These are phyloP conservation scores for Sipha flava DNA, from an alignment of 1,140 invertebrate genomes.

Conservation along the genomic window DNA sequence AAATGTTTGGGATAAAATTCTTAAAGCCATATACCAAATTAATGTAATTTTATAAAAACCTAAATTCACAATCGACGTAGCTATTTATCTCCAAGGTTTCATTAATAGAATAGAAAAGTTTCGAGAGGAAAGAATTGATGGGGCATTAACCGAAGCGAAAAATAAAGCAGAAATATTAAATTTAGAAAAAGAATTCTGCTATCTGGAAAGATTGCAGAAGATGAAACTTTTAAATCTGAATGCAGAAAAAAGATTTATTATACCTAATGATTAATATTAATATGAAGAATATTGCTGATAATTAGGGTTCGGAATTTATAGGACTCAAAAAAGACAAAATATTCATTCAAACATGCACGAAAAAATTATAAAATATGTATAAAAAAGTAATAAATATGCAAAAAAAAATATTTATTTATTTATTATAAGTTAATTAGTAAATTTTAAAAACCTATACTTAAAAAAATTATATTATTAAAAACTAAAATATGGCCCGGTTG, in stretches of 20 bases:
- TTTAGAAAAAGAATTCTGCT: not conserved
- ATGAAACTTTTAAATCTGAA: not conserved
- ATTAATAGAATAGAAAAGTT: not conserved
- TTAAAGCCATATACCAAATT: not conserved
- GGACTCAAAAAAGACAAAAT: too few relatives aligned
- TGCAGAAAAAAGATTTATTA: not conserved
- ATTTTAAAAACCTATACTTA: too few relatives aligned
- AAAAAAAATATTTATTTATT: too few relatives aligned
- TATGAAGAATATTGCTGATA: too few relatives aligned
- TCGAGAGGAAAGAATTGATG: not conserved
- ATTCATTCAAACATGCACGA: too few relatives aligned
- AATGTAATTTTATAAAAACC: constrained; percentile 20
- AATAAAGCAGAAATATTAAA: not conserved
- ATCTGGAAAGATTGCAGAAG: not conserved
- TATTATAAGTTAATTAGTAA: too few relatives aligned
- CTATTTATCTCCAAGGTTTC: not conserved
- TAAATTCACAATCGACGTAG: not conserved
- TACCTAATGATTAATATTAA: too few relatives aligned
- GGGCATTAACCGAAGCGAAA: not conserved
- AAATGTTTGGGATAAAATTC: constrained; percentile 2
- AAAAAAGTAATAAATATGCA: too few relatives aligned
- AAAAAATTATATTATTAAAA: too few relatives aligned
- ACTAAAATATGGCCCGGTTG: too few relatives aligned
- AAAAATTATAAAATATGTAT: too few relatives aligned
- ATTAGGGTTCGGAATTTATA: too few relatives aligned